Conservation (phyloP, 2,888 invertebrate species). For the Scaeva pyrastri region DNA sequence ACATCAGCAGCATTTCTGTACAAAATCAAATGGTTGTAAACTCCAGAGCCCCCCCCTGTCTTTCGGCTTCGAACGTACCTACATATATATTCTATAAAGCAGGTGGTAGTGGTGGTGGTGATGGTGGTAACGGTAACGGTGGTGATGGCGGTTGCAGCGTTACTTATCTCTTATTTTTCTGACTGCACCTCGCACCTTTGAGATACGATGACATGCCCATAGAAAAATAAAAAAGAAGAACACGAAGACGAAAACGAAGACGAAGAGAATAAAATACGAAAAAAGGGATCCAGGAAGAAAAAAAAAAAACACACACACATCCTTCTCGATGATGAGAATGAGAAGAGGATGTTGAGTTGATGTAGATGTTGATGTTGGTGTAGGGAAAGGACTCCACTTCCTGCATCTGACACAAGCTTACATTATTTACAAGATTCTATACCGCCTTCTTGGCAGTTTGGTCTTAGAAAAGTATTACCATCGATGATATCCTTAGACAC, state of each 20-base stretch:
- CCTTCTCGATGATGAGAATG: conserved; percentile 28
- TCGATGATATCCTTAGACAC: conserved; percentile 70
- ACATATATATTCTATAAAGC: background rate
- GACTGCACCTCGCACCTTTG: conserved; percentile 51
- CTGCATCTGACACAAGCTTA: conserved; percentile 62
- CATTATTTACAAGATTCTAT: conserved; percentile 70
- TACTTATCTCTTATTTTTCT: conserved; percentile 58
- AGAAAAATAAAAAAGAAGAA: conserved; percentile 15
- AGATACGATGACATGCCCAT: conserved; percentile 28
- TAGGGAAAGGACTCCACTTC: conserved; percentile 48
- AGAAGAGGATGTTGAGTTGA: too few species aligned
- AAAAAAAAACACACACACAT: conserved; percentile 29
- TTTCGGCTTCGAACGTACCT: too few species aligned
- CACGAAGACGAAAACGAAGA: too few species aligned
- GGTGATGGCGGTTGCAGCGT: conserved; percentile 13
- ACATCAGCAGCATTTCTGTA: conserved; percentile 56
- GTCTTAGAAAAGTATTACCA: conserved; percentile 68
- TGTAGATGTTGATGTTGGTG: conserved; percentile 37
- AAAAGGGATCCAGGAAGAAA: background rate
- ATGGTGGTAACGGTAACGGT: background rate
- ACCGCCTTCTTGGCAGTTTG: conserved; percentile 67
- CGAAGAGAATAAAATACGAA: background rate
- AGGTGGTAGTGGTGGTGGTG: too few species aligned
- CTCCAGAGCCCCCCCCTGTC: conserved; percentile 10
- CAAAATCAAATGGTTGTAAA: conserved; percentile 50